A percentile compares a stretch with the other conserved stretches of the same genome.
phyloP scores from a whole-genome alignment of 2,888 invertebrate genomes.

The Cephonodes hylas region DNA sequence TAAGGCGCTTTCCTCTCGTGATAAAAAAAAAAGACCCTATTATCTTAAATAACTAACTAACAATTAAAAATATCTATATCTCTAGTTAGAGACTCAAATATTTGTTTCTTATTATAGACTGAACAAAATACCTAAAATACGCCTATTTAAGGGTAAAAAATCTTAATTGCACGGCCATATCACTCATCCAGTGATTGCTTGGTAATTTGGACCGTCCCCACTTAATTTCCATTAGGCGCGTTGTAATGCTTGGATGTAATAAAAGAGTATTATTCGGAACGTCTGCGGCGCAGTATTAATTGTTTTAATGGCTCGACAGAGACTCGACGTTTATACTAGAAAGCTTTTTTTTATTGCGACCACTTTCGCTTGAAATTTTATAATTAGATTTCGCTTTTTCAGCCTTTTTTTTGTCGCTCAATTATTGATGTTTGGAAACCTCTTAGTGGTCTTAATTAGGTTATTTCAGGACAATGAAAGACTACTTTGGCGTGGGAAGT shows the following conservation, averaged over 20 bases:
- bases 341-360: not conserved
- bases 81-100: too few species aligned
- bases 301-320: not conserved
- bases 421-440: too few species aligned
- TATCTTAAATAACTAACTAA: too few species aligned
- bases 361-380: not conserved
- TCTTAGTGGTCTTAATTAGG: not conserved
- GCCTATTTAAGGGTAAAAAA: not conserved
- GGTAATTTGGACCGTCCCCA: not conserved
- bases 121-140: not conserved
- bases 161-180: not conserved
- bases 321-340: not conserved
- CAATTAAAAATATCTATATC: too few species aligned
- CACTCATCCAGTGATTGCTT: not conserved
- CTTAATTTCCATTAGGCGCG: not conserved
- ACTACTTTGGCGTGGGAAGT: not conserved
- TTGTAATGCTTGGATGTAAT: not conserved
- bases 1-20: too few species aligned
- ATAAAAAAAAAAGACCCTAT: too few species aligned
- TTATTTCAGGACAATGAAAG: not conserved
- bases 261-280: conserved; percentile 1
- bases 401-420: not conserved
- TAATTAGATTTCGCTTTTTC: not conserved
- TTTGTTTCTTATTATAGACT: not conserved
- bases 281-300: not conserved